Percentiles rank a stretch among this genome's conserved stretches.
Evolutionary conservation across 2,888 invertebrate species (phyloP).

Genomic region (Taenaris catops): DNA sequence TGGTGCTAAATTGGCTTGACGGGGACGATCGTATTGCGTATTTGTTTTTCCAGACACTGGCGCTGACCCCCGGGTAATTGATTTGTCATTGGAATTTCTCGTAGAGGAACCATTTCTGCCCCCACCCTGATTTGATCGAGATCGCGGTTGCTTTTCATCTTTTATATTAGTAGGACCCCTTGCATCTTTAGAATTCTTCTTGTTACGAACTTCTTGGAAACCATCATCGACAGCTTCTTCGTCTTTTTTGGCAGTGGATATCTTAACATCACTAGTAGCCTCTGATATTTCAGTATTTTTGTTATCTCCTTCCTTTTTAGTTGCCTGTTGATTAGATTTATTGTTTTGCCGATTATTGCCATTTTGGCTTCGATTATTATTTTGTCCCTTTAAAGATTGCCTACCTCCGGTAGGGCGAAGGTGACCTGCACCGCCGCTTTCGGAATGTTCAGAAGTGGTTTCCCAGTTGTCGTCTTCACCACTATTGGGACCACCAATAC

Average conservation of each 20-base stretch:
- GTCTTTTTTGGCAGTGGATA: slow-evolving; percentile 53
- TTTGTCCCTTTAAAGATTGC: slow-evolving; percentile 47
- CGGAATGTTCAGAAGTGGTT: slow-evolving; percentile 91
- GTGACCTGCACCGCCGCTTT: slow-evolving; percentile 56
- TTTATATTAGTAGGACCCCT: slow-evolving; percentile 45
- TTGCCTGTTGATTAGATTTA: slow-evolving; percentile 43
- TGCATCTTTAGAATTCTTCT: slow-evolving; percentile 85
- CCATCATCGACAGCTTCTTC: slow-evolving; percentile 83
- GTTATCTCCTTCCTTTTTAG: slow-evolving; percentile 56
- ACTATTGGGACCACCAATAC: slow-evolving; percentile 50
- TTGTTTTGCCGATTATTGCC: slow-evolving; percentile 50
- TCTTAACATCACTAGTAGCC: slow-evolving; percentile 61
- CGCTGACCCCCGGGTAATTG: slow-evolving; percentile 50
- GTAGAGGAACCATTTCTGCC: slow-evolving; percentile 65
- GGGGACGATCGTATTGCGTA: slow-evolving; percentile 69
- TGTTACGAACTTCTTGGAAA: slow-evolving; percentile 92
- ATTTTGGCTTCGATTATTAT: slow-evolving; percentile 51
- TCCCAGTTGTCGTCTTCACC: slow-evolving; percentile 87
- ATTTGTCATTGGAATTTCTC: slow-evolving; percentile 60
- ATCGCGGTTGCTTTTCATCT: slow-evolving; percentile 67
- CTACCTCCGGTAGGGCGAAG: slow-evolving; percentile 51
- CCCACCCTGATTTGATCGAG: slow-evolving; percentile 66
- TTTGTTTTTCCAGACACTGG: slow-evolving; percentile 51
- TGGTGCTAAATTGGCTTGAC: slow-evolving; percentile 84
- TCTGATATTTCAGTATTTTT: slow-evolving; percentile 60